Conservation (phyloP, 2,888 invertebrate species). For the Gnatocerus cornutus region DNA sequence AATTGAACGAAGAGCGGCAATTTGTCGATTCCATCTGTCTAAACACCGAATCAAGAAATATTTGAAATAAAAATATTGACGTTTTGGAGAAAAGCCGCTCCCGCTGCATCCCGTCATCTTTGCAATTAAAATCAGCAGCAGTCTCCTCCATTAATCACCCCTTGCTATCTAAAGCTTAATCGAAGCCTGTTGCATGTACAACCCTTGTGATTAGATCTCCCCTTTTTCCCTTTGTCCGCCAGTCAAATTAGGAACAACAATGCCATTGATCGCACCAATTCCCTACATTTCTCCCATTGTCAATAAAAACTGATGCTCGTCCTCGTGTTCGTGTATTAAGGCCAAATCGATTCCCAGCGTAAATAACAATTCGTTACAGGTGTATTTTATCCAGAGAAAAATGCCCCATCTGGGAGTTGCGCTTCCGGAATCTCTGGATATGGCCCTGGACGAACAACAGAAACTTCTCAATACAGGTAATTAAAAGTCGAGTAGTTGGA, state of each 20-base stretch:
- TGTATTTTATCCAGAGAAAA: slow-evolving; percentile 34
- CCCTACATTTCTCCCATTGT: background rate
- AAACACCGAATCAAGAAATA: no score
- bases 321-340: slow-evolving; percentile 1
- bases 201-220: slow-evolving; percentile 25
- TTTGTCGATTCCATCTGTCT: no score
- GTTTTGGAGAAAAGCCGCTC: background rate
- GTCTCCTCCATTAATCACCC: slow-evolving; percentile 16
- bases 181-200: slow-evolving; percentile 36
- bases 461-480: slow-evolving; percentile 67
- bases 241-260: slow-evolving; percentile 23
- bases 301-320: slow-evolving; percentile 4
- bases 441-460: slow-evolving; percentile 70
- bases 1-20: no score
- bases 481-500: slow-evolving; percentile 16
- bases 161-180: slow-evolving; percentile 16
- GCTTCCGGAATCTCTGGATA: slow-evolving; percentile 61
- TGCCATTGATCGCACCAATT: slow-evolving; percentile 1
- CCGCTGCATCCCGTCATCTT: background rate
- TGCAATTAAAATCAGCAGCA: background rate
- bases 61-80: background rate
- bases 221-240: slow-evolving; percentile 18
- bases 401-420: slow-evolving; percentile 62
- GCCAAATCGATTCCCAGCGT: slow-evolving; percentile 10
- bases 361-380: slow-evolving; percentile 29